Evolutionary conservation across 2,888 invertebrate genomes (phyloP), one percentile per base, ranked within the genome.

Genomic region (Pollenia amentaria): DNA sequence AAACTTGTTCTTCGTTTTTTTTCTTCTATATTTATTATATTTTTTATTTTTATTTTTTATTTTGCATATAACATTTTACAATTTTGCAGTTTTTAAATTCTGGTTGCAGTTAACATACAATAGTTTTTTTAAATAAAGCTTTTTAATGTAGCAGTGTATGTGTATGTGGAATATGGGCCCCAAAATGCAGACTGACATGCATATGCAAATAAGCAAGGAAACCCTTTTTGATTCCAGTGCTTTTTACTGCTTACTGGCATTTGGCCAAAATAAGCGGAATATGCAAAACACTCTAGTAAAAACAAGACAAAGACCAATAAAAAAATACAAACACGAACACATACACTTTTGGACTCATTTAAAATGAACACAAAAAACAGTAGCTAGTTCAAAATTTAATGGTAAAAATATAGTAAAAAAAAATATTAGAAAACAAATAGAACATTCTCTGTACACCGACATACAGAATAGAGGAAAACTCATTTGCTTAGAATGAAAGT

Each of bases 261-360:
- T 75, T 69, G 69, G 78, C 86, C 86, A 86, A 83, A 62, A 69
- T 81, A 82, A 78, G 67, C 72, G 60, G 53, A 81, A 85, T 73
- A 65, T 73, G 40, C 64, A 64, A 85, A 75, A 69, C 53, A 76
- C 44, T 65, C 65, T 65, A 51, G 51, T 57, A 57, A n/a, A 75
- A 69, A 65, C 44, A 53, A 64, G 42, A 76, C 46, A 76, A 76
- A 75, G 69, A 64, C 46, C 75, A 69, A 73, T 44, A 78, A 60
- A 62, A 67, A 16, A 21, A 12, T 2, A 16, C 8, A 29, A n/a
- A 14, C 48, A 29, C 38, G 38, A 12, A 64, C 14, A 46, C 48
- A 53, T 42, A 7, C 64, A 77, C 65, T 29, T 29, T n/a, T 42
- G 21, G 38, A 38, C 78, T 70, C 51, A 73, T 65, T 38, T 21